phyloP scores from a whole-genome alignment of 2,113 vertebrate genomes.

The Ivindomyrus marchei region DNA sequence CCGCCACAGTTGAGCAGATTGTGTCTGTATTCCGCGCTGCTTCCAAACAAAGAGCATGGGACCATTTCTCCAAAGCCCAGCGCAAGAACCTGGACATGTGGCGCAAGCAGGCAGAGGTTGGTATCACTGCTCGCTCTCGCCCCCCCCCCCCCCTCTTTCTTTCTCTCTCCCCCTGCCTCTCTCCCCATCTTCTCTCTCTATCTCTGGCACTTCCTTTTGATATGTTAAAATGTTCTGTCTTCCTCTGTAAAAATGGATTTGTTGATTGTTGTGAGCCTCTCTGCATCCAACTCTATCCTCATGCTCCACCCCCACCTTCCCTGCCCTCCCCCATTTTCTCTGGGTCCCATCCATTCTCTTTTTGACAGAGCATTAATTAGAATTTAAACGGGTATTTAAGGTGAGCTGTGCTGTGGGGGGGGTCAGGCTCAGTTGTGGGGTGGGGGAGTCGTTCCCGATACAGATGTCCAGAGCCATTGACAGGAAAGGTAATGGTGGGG shows the following conservation, averaged over 20 bases:
- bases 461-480: not conserved
- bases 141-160: not conserved
- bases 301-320: not conserved
- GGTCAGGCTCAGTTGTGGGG: not conserved
- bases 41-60: slow-evolving; percentile 99
- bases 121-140: slow-evolving; percentile 44
- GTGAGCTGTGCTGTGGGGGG: not conserved
- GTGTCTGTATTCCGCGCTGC: slow-evolving; percentile 98
- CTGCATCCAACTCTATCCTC: slow-evolving; percentile 26
- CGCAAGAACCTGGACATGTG: slow-evolving; percentile 98
- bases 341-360: slow-evolving; percentile 10
- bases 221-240: slow-evolving; percentile 11
- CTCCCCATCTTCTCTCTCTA: slow-evolving; percentile 1
- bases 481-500: slow-evolving; percentile 16
- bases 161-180: not conserved
- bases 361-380: slow-evolving; percentile 55
- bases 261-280: slow-evolving; percentile 46
- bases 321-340: slow-evolving; percentile 17
- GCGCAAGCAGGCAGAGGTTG: slow-evolving; percentile 98
- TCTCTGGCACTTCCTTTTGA: slow-evolving; percentile 3
- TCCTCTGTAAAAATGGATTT: slow-evolving; percentile 30
- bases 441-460: not conserved
- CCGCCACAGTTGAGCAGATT: slow-evolving; percentile 95
- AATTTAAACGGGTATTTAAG: slow-evolving; percentile 46
- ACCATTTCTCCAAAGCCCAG: slow-evolving; percentile 99